Conservation (phyloP, 1,140 invertebrate species). For the Ceratosolen solmsi region DNA sequence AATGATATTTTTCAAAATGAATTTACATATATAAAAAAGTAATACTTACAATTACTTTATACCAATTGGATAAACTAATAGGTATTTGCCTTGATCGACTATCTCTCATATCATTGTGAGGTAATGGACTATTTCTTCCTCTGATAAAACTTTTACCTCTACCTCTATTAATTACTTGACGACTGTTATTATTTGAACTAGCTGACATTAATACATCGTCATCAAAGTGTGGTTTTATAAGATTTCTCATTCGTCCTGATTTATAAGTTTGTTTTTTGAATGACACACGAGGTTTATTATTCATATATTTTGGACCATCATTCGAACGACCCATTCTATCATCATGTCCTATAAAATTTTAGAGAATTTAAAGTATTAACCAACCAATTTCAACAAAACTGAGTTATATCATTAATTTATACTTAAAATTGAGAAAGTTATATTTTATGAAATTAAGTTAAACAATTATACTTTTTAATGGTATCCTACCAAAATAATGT, state of each 20-base stretch:
- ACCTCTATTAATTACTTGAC: conserved; percentile 54
- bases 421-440: neutral
- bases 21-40: neutral
- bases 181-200: conserved; percentile 54
- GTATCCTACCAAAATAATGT: conserved; percentile 57
- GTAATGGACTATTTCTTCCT: conserved; percentile 60
- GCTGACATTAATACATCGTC: conserved; percentile 62
- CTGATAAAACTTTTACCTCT: conserved; percentile 48
- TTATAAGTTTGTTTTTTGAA: conserved; percentile 56
- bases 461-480: neutral
- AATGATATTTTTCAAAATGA: neutral
- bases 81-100: conserved; percentile 30
- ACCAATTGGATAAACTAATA: conserved; percentile 72
- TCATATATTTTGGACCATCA: conserved; percentile 26
- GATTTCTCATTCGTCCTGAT: conserved; percentile 32
- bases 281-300: conserved; percentile 58
- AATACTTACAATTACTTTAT: conserved; percentile 74
- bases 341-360: conserved; percentile 58
- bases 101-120: conserved; percentile 52
- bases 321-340: conserved; percentile 55
- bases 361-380: neutral
- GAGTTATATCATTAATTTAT: too few species aligned
- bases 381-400: too few species aligned
- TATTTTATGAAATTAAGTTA: neutral
- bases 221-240: conserved; percentile 54